Conservation (phyloP, 2,797 vertebrate species). For the Rhyacichthys aspro region DNA sequence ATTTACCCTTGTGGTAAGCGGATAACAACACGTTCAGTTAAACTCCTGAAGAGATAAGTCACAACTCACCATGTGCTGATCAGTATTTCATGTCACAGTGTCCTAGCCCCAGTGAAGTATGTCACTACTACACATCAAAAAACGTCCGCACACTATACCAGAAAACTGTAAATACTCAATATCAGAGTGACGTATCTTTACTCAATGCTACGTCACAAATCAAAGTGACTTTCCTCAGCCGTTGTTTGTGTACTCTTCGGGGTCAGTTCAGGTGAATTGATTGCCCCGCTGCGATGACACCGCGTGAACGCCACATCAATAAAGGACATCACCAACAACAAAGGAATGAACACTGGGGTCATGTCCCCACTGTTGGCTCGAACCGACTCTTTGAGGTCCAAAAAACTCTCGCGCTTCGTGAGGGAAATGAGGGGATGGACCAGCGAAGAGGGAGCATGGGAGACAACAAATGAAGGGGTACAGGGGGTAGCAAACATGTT, state of each 20-base stretch:
- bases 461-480: conserved; percentile 11
- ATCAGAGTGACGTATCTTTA: conserved; percentile 3
- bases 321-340: conserved; percentile 50
- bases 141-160: too few relatives aligned
- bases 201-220: conserved; percentile 4
- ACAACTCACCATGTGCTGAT: not conserved
- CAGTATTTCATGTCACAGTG: not conserved
- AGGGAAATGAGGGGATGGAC: conserved; percentile 24
- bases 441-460: conserved; percentile 5
- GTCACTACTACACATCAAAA: too few relatives aligned
- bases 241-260: conserved; percentile 51
- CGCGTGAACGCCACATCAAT: conserved; percentile 49
- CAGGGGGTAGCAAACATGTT: conserved; percentile 34
- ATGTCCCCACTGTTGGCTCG: conserved; percentile 55
- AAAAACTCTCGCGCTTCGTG: conserved; percentile 14
- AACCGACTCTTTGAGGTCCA: conserved; percentile 32
- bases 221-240: conserved; percentile 17
- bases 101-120: too few relatives aligned
- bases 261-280: conserved; percentile 66
- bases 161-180: not conserved
- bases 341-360: conserved; percentile 51
- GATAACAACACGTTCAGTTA: not conserved
- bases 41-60: conserved; percentile 21
- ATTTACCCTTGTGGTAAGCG: not conserved
- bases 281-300: conserved; percentile 38